Evolutionary conservation across 2,113 vertebrate species (phyloP).

Genomic region (Amblyornis subalaris): DNA sequence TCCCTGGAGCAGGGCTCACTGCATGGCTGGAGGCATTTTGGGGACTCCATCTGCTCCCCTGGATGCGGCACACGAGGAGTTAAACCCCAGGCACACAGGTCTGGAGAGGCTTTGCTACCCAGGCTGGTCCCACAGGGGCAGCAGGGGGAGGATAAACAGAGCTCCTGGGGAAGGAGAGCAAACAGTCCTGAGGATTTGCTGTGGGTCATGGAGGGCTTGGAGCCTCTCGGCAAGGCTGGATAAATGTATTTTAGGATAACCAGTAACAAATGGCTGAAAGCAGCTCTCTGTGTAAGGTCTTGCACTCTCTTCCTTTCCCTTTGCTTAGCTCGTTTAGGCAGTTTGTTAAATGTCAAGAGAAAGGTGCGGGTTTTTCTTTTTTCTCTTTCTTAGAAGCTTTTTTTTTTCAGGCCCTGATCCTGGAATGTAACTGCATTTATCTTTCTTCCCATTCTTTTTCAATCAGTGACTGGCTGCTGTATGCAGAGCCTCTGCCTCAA

Average conservation of each 20-base stretch:
- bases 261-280: not conserved
- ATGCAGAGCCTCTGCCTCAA: not conserved
- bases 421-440: not conserved
- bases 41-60: not conserved
- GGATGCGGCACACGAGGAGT: rapidly evolving
- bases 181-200: not conserved
- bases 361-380: not conserved
- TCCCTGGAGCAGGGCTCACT: not conserved
- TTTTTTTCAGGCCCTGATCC: not conserved
- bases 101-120: not conserved
- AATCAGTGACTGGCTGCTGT: not conserved
- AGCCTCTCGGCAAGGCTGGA: not conserved
- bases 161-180: not conserved
- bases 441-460: not conserved
- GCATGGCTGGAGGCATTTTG: not conserved
- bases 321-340: not conserved
- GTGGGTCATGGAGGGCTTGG: not conserved
- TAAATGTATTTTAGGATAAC: not conserved
- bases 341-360: conserved; percentile 33
- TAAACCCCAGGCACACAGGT: not conserved
- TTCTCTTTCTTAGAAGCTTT: not conserved
- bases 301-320: not conserved
- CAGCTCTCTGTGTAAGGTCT: not conserved
- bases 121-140: not conserved
- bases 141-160: not conserved